phyloP scores from a whole-genome alignment of 2,113 vertebrate genomes.

The Notechis scutatus region DNA sequence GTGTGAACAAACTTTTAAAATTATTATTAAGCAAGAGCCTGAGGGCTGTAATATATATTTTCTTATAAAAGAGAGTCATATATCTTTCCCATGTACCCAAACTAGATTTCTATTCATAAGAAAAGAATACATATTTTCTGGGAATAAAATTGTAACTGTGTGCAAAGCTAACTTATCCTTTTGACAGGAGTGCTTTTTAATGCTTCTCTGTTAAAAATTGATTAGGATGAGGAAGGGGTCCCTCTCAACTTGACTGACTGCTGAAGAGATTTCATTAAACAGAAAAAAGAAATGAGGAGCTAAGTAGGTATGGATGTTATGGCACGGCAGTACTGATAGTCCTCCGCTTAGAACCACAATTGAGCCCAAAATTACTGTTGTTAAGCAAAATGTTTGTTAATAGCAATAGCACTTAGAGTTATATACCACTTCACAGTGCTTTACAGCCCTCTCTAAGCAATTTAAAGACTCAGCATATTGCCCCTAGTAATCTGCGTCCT shows the following conservation, averaged over 20 bases:
- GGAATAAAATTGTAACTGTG: constrained; percentile 1
- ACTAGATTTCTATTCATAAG: constrained; percentile 13
- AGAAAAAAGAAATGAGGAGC: not conserved
- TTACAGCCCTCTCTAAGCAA: too few relatives aligned
- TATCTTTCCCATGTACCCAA: constrained; percentile 11
- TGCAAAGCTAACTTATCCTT: not conserved
- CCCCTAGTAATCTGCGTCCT: too few relatives aligned
- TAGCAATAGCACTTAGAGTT: too few relatives aligned
- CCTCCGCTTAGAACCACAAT: not conserved
- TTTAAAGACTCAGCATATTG: too few relatives aligned
- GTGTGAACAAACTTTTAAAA: constrained; percentile 2
- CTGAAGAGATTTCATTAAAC: not conserved
- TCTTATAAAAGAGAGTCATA: constrained; percentile 17
- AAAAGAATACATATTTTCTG: not conserved
- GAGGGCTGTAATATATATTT: constrained; percentile 3
- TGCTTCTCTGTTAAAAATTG: not conserved
- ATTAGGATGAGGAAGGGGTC: not conserved
- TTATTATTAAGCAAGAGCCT: constrained; percentile 20
- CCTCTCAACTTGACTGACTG: not conserved
- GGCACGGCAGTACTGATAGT: not conserved
- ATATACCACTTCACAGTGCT: too few relatives aligned
- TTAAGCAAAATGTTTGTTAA: not conserved
- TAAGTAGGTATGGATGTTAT: not conserved
- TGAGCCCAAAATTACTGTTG: not conserved
- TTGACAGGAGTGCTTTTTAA: not conserved